Conservation (phyloP, 2,888 invertebrate species). For the Gisinianus flammeolus region DNA sequence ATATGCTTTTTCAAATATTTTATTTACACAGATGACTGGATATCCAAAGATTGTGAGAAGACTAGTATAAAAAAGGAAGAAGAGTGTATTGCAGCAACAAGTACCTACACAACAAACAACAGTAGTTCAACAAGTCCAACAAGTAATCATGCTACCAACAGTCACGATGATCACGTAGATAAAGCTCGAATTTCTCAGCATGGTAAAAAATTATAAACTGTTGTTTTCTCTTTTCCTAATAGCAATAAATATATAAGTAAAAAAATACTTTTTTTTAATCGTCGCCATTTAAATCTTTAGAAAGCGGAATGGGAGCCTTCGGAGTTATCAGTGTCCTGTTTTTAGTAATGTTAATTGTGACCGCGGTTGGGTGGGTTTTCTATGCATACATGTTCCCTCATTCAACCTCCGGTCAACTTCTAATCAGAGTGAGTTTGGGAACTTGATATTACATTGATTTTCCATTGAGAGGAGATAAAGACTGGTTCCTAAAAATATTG, state of each 20-base stretch:
- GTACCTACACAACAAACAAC: background rate
- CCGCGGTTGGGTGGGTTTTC: constrained; percentile 78
- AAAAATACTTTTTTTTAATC: constrained; percentile 34
- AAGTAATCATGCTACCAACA: background rate
- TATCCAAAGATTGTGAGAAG: constrained; percentile 68
- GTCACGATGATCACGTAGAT: background rate
- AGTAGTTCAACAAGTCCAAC: background rate
- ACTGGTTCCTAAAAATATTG: constrained; percentile 26
- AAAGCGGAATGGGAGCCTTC: constrained; percentile 64
- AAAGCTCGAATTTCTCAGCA: background rate
- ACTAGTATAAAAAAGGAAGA: constrained; percentile 39
- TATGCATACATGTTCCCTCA: constrained; percentile 98
- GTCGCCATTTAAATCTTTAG: constrained; percentile 25
- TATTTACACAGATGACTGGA: constrained; percentile 78
- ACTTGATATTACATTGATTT: background rate
- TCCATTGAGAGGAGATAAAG: background rate
- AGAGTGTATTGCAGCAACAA: constrained; percentile 38
- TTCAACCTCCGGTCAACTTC: constrained; percentile 90
- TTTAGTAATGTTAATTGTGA: constrained; percentile 71
- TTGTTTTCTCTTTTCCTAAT: background rate
- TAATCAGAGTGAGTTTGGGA: constrained; percentile 80
- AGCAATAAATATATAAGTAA: background rate
- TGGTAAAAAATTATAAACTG: background rate
- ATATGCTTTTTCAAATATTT: background rate
- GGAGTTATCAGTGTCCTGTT: constrained; percentile 74